Evolutionary conservation across 2,797 vertebrate genomes (phyloP).

Genomic region (Falco novaeseelandiae): DNA sequence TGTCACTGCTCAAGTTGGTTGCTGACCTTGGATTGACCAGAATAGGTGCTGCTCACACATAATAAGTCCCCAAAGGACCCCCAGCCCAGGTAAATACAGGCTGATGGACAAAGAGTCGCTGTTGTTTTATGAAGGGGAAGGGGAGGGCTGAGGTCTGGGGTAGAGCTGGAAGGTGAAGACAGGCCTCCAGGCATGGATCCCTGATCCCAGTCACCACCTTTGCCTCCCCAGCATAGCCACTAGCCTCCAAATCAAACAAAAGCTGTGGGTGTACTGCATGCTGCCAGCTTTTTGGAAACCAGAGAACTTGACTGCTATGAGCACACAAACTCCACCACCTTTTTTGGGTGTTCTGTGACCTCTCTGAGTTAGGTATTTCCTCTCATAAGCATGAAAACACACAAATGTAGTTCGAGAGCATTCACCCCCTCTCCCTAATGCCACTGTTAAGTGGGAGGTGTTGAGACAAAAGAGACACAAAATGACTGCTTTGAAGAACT

Average conservation of each 20-base stretch:
- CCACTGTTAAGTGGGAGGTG: neutral
- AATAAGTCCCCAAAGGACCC: neutral
- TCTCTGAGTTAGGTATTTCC: neutral
- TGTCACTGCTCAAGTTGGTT: neutral
- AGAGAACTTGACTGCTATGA: neutral
- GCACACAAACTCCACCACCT: neutral
- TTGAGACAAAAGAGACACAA: neutral
- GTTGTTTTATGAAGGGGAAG: neutral
- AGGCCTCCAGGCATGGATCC: neutral
- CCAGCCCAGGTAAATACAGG: neutral
- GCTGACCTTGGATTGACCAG: rapidly evolving
- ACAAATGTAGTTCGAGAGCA: neutral
- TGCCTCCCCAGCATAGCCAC: neutral
- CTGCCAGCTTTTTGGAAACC: neutral
- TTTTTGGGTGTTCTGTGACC: neutral
- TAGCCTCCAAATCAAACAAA: neutral
- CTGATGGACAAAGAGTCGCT: neutral
- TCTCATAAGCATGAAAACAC: neutral
- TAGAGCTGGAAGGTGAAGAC: neutral
- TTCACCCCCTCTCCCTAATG: neutral
- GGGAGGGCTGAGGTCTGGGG: neutral
- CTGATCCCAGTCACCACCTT: neutral
- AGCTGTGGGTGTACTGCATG: rapidly evolving
- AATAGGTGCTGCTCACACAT: neutral
- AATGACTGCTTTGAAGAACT: neutral